Conservation (phyloP, 2,113 vertebrate genomes). For the Pavo muticus region DNA sequence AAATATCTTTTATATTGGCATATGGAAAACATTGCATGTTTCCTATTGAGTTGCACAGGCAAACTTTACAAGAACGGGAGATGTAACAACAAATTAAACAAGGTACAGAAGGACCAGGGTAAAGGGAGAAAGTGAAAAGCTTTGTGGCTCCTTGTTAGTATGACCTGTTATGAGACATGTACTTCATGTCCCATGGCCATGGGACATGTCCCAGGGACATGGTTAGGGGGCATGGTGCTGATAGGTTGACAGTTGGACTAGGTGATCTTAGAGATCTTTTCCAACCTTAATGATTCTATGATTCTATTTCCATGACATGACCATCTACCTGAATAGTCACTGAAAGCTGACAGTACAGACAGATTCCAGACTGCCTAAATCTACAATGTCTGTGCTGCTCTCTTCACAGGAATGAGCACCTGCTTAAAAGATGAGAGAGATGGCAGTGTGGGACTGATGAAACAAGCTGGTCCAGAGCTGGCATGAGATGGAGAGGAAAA, state of each 20-base stretch:
- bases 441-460: background rate
- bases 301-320: too few species aligned
- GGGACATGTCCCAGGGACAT: too few species aligned
- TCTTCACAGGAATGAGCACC: accelerated
- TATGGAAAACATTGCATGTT: background rate
- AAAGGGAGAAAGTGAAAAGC: background rate
- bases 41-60: background rate
- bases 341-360: background rate
- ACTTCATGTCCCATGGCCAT: background rate
- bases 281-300: too few species aligned
- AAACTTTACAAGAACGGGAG: background rate
- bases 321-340: background rate
- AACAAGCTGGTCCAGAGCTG: background rate
- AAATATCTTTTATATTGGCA: background rate
- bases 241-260: too few species aligned
- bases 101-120: background rate
- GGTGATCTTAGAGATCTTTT: too few species aligned
- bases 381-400: background rate
- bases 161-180: background rate
- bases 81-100: background rate
- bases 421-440: background rate
- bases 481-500: background rate
- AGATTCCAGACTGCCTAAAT: background rate
- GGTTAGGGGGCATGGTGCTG: too few species aligned
- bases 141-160: background rate